A percentile compares a stretch with the other conserved stretches of the same genome.
Evolutionary conservation across 1,140 invertebrate species (phyloP).

Genomic region (Ceratoteleas bidentatus): DNA sequence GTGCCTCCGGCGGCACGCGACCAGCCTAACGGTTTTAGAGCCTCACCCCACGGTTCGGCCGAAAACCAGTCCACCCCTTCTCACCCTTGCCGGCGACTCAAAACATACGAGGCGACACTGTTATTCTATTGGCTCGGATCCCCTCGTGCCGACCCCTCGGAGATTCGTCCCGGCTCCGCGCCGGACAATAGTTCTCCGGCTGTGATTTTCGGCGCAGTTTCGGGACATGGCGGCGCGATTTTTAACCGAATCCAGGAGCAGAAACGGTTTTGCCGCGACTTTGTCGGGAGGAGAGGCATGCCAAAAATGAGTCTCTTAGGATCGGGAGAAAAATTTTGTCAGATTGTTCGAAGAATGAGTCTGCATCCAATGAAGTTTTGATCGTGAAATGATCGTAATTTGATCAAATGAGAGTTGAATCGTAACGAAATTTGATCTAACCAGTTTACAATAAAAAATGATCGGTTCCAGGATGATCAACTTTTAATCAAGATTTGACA

Average conservation of each 20-base stretch:
- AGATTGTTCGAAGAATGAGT: no score
- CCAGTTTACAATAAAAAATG: no score
- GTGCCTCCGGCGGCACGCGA: constrained; percentile 79
- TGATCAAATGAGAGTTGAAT: no score
- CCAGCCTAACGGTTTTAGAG: constrained; percentile 80
- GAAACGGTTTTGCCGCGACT: background rate
- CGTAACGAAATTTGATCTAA: no score
- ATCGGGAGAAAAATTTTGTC: no score
- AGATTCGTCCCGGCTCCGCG: constrained; percentile 49
- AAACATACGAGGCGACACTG: constrained; percentile 78
- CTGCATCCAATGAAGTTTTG: no score
- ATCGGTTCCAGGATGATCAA: no score
- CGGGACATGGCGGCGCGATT: background rate
- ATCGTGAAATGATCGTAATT: no score
- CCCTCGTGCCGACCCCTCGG: constrained; percentile 67
- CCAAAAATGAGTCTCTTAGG: no score
- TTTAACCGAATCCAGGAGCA: constrained; percentile 8
- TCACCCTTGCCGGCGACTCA: constrained; percentile 75
- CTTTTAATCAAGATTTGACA: no score
- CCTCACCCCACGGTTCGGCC: constrained; percentile 70
- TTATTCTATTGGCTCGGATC: constrained; percentile 76
- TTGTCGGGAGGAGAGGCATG: no score
- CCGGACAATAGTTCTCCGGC: constrained; percentile 62
- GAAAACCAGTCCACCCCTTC: constrained; percentile 79
- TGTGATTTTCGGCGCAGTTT: constrained; percentile 4